Evolutionary conservation across 2,113 vertebrate species (phyloP), one percentile per base, ranked within the genome.

Genomic region (Catharus bicknelli): DNA sequence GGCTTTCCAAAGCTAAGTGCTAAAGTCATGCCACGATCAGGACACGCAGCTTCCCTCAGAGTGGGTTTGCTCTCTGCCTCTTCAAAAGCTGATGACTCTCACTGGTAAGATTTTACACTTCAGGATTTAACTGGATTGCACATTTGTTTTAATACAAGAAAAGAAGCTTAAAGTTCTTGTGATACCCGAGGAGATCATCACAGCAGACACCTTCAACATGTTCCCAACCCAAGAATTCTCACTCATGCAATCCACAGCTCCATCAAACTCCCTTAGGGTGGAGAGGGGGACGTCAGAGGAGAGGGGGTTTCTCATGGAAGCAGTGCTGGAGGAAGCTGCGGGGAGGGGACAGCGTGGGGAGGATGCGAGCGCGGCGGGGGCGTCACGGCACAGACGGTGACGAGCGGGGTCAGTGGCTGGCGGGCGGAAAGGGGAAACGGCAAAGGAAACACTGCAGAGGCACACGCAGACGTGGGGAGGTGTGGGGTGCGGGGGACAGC

Each of bases 231-330:
- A 4, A 1, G 0, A 53, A 19, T 18, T n/a, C 51, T 26, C 2
- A 6, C 40, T 53, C 20, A 1, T 0, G 1, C 4, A 12, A 26
- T 2, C 55, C 5, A 0, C 0, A 6, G 30, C 79, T 50, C 22
- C 3, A 4, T 0, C 2, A 34, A 9, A 22, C 7, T 12, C 12
- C 12, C 18, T 0, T 0, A 0, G 4, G 32, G 73, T 0, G 47
- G 7, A 19, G n/a, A 34, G 48, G 47, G 64, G 34, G 1, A 11
- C 0, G 3, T 26, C 85, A 45, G 45, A 29, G 68, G 7, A 16
- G 43, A 2, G 36, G 15, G 11, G 32, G 30, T 8, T 27, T 25
- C 83, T 34, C 1, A 0, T 1, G 16, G 50, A 6, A 1, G 40
- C 55, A 4, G 51, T 1, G 73, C 22, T 2, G 2, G 2, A 25